A percentile compares a stretch with the other conserved stretches of the same genome.
Evolutionary conservation across 2,113 vertebrate genomes (phyloP).

Genomic region (Harpagus bidentatus): DNA sequence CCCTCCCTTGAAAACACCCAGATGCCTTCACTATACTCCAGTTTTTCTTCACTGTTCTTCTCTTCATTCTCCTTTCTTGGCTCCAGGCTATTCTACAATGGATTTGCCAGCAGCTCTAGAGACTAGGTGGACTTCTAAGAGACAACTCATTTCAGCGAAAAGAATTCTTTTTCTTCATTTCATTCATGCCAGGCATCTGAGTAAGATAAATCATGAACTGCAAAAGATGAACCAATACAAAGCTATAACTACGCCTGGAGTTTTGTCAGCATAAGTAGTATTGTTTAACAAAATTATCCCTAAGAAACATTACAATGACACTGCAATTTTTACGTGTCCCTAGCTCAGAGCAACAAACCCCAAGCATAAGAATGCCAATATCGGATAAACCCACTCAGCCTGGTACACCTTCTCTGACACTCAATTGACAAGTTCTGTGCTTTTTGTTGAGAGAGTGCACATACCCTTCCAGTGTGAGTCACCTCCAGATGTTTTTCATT

Average conservation of each 20-base stretch:
- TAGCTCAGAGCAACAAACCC: neutral
- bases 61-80: neutral
- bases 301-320: neutral
- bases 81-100: neutral
- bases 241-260: neutral
- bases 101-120: neutral
- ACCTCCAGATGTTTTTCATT: slow-evolving; percentile 31
- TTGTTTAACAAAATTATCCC: neutral
- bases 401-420: neutral
- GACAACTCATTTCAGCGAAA: neutral
- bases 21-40: neutral
- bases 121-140: neutral
- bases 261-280: neutral
- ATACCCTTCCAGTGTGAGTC: neutral
- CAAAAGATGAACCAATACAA: neutral
- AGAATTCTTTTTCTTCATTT: neutral
- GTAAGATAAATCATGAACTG: neutral
- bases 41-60: neutral
- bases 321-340: neutral
- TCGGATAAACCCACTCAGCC: neutral
- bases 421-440: neutral
- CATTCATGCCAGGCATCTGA: neutral
- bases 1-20: neutral
- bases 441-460: neutral
- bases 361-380: neutral